These are phyloP conservation scores for Eupithecia vulgata DNA, from an alignment of 2,888 invertebrate species.

Conservation along the genomic window DNA sequence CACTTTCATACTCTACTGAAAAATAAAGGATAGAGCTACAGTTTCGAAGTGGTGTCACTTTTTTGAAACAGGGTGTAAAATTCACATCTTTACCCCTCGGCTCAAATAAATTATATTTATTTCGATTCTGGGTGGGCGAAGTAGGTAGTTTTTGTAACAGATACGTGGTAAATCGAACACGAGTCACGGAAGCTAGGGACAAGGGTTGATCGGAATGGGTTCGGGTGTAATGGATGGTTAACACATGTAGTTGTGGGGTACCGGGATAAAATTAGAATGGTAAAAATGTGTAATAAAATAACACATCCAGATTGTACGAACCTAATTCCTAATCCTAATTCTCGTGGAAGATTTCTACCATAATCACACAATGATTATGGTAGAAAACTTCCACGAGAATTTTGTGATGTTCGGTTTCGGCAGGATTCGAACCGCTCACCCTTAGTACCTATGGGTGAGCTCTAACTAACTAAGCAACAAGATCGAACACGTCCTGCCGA, in stretches of 20 bases:
- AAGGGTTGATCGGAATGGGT: slow-evolving; percentile 69
- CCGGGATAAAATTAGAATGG: background rate
- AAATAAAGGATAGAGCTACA: slow-evolving; percentile 60
- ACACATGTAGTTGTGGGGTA: slow-evolving; percentile 64
- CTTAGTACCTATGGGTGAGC: no score
- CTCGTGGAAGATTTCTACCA: no score
- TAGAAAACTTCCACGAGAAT: no score
- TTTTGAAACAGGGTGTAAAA: slow-evolving; percentile 73
- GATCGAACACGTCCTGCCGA: no score
- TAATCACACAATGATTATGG: no score
- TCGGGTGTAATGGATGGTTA: slow-evolving; percentile 55
- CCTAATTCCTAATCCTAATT: background rate
- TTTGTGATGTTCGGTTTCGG: no score
- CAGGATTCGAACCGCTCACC: no score
- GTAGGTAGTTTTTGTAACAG: slow-evolving; percentile 64
- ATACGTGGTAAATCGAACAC: slow-evolving; percentile 66
- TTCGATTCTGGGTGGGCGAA: slow-evolving; percentile 79
- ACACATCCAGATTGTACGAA: background rate
- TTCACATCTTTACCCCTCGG: slow-evolving; percentile 78
- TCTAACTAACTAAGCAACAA: no score
- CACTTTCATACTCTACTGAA: slow-evolving; percentile 52
- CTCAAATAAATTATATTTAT: slow-evolving; percentile 79
- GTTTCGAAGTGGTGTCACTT: slow-evolving; percentile 71
- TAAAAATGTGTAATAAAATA: background rate
- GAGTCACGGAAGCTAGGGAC: slow-evolving; percentile 75